Conservation (phyloP, 2,113 vertebrate genomes). For the Enhydra lutris region DNA sequence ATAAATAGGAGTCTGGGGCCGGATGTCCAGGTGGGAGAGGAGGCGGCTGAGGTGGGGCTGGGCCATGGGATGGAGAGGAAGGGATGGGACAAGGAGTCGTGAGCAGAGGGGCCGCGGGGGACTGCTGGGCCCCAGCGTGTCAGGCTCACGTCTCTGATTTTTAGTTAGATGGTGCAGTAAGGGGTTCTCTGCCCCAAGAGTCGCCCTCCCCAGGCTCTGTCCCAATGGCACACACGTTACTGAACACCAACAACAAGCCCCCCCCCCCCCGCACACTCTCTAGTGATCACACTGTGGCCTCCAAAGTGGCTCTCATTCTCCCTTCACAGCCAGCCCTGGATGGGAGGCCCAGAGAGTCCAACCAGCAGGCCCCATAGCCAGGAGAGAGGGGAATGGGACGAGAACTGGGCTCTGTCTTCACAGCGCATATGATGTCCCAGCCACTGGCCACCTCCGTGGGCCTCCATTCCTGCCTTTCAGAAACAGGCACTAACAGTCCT, state of each 20-base stretch:
- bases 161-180: background rate
- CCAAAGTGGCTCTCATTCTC: background rate
- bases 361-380: background rate
- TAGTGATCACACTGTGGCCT: background rate
- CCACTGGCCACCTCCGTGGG: background rate
- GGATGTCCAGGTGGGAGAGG: background rate
- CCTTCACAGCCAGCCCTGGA: background rate
- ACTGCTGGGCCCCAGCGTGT: background rate
- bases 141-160: background rate
- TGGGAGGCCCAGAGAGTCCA: background rate
- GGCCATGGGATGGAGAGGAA: background rate
- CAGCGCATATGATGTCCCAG: accelerated
- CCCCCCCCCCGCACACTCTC: background rate
- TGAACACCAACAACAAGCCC: too few species aligned
- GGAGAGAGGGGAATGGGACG: background rate
- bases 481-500: accelerated
- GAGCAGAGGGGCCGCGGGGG: background rate
- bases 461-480: background rate
- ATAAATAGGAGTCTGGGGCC: background rate
- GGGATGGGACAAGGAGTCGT: background rate
- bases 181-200: background rate
- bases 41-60: too few species aligned
- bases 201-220: background rate
- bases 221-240: background rate
- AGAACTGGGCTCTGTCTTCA: background rate